Base-by-base conservation (phyloP, 1,140 invertebrate genomes). In the Drosophila pruinosa region DNA sequence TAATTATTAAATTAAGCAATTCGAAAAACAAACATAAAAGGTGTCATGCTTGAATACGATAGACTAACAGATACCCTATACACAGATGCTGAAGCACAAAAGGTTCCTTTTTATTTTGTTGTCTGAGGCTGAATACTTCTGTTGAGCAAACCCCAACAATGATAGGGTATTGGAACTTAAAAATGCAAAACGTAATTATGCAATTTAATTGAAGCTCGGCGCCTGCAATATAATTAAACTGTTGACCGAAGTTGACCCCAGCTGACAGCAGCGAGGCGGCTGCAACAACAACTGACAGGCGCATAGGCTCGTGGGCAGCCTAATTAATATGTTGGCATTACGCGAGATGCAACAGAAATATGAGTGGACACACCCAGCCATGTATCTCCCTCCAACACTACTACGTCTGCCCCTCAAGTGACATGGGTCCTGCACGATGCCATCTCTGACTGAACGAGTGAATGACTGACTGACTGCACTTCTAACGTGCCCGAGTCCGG, bases 1-100 rank as follows among this genome's bases (percentile, higher is more conserved):
- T 75, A 82, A 89, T 89, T 86, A 89, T 89, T 75, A 86, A 86
- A 86, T 89, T 82, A 89, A 69, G 41, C 77, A 74, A 80, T 86
- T 76, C 56, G 56, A 85, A 61, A 80, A 81, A 81, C 81, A 86
- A 86, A 85, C 24, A 58, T 47, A 73, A 34, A 47, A 53, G 19
- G 4, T 69, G 28, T 3, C 8, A 0, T 0, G 0, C 28, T n/a
- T n/a, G n/a, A 10, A 31, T 2, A 31, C 0, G 24, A 12, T 24
- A 12, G 14, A 31, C 24, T 2, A 10, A 8, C 6, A 28, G 22
- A 14, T 28, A 48, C 24, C 14, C 45, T 26, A n/a, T n/a, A n/a
- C n/a, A n/a, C n/a, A n/a, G n/a, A n/a, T n/a, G n/a, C n/a, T n/a
- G n/a, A n/a, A n/a, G n/a, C n/a, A n/a, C n/a, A n/a, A n/a, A n/a